phyloP scores from a whole-genome alignment of 2,113 vertebrate species.

The Apodemus sylvaticus region DNA sequence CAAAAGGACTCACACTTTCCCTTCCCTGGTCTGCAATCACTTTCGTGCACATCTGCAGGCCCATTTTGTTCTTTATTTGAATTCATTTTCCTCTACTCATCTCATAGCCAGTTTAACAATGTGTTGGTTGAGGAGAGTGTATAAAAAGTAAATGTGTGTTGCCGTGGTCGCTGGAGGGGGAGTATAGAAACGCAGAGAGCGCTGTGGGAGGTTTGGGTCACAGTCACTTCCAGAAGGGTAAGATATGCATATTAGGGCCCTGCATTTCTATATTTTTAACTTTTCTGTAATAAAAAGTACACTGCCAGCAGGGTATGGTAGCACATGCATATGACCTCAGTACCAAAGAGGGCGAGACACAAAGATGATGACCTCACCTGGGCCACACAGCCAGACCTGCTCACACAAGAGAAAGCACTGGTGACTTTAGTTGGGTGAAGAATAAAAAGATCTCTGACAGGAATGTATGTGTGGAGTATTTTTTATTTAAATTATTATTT shows the following conservation, averaged over 20 bases:
- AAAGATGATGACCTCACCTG: no score
- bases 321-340: not conserved
- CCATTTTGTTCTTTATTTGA: conserved; percentile 25
- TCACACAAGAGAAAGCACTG: not conserved
- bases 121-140: not conserved
- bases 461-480: not conserved
- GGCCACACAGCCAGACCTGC: not conserved
- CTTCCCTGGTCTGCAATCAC: not conserved
- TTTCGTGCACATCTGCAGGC: not conserved
- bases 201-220: not conserved
- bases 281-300: not conserved
- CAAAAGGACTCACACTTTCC: not conserved
- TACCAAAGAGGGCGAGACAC: not conserved
- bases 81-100: not conserved
- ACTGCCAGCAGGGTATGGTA: not conserved
- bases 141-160: not conserved
- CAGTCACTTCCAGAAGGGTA: not conserved
- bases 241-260: not conserved
- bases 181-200: not conserved
- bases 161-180: not conserved
- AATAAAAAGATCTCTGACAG: conserved; percentile 17
- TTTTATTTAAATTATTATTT: conserved; percentile 24
- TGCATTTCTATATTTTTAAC: conserved; percentile 37
- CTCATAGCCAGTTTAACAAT: conserved; percentile 21
- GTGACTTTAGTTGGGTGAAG: not conserved